Conservation (phyloP, 2,113 vertebrate species). For the Lagenorhynchus albirostris region DNA sequence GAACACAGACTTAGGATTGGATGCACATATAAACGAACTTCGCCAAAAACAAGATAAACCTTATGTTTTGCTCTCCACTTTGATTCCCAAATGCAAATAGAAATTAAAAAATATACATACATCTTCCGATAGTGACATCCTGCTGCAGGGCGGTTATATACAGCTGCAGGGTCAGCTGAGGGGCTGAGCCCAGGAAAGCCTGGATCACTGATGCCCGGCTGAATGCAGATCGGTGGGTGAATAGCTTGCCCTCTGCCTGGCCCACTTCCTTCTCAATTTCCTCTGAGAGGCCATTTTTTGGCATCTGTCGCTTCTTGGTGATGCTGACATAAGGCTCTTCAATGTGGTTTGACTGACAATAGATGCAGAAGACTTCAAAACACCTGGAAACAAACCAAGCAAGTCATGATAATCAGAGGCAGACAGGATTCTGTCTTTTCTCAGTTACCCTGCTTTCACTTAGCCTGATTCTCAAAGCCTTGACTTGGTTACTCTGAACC, state of each 20-base stretch:
- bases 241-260: constrained; percentile 95
- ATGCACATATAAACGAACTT: background rate
- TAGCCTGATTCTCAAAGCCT: constrained; percentile 32
- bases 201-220: constrained; percentile 96
- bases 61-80: background rate
- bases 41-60: constrained; percentile 17
- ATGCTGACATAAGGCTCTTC: constrained; percentile 99
- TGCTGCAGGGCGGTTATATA: constrained; percentile 93
- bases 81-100: background rate
- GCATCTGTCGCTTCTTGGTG: constrained; percentile 95
- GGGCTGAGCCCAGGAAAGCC: constrained; percentile 97
- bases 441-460: background rate
- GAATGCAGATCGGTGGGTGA: constrained; percentile 94
- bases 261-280: constrained; percentile 96
- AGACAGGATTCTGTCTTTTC: background rate
- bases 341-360: constrained; percentile 86
- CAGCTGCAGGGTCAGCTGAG: constrained; percentile 96
- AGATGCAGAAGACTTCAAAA: constrained; percentile 95
- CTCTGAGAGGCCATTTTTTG: constrained; percentile 89
- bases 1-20: background rate
- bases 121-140: constrained; percentile 87
- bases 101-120: constrained; percentile 82
- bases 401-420: constrained; percentile 37
- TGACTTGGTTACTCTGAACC: background rate
- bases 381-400: constrained; percentile 86